Evolutionary conservation across 1,140 invertebrate genomes (phyloP).

Genomic region (Drosophila asahinai): DNA sequence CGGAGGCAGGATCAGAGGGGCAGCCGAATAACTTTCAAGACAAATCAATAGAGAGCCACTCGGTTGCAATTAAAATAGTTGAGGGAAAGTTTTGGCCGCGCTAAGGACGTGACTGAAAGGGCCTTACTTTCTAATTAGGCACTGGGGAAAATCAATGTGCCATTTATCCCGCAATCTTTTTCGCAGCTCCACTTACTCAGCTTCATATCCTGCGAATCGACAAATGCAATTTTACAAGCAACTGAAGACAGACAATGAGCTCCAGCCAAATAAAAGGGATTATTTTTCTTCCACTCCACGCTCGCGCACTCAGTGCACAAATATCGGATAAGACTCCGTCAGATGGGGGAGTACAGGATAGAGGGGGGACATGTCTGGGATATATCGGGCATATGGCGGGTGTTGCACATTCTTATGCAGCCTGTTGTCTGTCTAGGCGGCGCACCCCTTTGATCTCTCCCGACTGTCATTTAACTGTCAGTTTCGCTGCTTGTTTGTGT

Average conservation of each 20-base stretch:
- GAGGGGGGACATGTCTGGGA: background rate
- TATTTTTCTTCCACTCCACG: conserved; percentile 1
- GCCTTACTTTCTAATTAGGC: conserved; percentile 50
- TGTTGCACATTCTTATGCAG: conserved; percentile 54
- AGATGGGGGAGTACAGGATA: conserved; percentile 1
- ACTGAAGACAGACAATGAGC: conserved; percentile 49
- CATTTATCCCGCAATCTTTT: conserved; percentile 9
- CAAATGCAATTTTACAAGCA: conserved; percentile 63
- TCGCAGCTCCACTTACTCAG: conserved; percentile 22
- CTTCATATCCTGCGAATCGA: conserved; percentile 44
- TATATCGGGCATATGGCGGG: conserved; percentile 9
- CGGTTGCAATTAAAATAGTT: conserved; percentile 72
- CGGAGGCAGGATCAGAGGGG: conserved; percentile 3
- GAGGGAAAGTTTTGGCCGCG: conserved; percentile 38
- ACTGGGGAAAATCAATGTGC: conserved; percentile 44
- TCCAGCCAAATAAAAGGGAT: conserved; percentile 36
- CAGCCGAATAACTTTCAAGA: conserved; percentile 57
- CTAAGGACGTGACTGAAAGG: conserved; percentile 56
- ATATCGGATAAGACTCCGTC: conserved; percentile 44
- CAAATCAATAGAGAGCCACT: conserved; percentile 62
- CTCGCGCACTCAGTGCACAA: conserved; percentile 23
- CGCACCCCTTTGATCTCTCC: conserved; percentile 36
- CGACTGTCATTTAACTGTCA: conserved; percentile 74
- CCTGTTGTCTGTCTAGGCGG: conserved; percentile 34
- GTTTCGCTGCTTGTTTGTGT: conserved; percentile 63